Percentiles rank a stretch among this genome's conserved stretches.
Evolutionary conservation across 92 coral and sea anemone genomes (phyloP).

Genomic region (Zoanthus solanderi): DNA sequence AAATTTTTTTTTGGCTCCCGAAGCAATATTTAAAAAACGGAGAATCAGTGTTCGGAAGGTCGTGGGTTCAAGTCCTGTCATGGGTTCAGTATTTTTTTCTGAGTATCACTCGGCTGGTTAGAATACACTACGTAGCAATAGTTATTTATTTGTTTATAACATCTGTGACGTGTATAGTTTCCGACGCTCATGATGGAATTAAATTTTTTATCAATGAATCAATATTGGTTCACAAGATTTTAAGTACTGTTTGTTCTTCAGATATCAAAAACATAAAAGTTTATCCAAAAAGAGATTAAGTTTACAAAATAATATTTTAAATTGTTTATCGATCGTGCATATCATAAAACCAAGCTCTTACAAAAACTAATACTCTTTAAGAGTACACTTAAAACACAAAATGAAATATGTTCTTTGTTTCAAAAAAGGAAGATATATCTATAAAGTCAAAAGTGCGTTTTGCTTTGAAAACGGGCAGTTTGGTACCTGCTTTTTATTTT

Average conservation of each 20-base stretch:
- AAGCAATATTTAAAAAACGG: neutral
- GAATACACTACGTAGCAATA: too few relatives aligned
- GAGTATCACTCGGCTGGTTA: too few relatives aligned
- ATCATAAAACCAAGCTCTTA: neutral
- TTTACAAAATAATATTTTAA: neutral
- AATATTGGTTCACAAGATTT: slow-evolving; percentile 12
- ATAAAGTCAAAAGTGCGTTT: slow-evolving; percentile 17
- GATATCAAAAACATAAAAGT: slow-evolving; percentile 13
- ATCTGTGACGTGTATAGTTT: neutral
- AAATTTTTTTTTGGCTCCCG: neutral
- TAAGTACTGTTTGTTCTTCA: neutral
- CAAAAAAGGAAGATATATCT: neutral
- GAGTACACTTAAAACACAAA: neutral
- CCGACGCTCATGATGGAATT: neutral
- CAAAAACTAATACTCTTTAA: neutral
- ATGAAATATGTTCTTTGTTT: neutral
- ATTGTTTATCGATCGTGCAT: neutral
- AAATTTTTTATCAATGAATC: slow-evolving; percentile 12
- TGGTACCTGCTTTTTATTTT: slow-evolving; percentile 39
- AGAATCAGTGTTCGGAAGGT: neutral
- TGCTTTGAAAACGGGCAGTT: slow-evolving; percentile 35
- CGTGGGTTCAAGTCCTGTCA: too few relatives aligned
- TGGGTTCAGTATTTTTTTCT: too few relatives aligned
- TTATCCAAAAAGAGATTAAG: neutral
- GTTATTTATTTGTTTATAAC: neutral